These are phyloP conservation scores for Cliona cf. orientalis DNA, from an alignment of 37 sponge, comb jelly and placozoan species.

Conservation along the genomic window DNA sequence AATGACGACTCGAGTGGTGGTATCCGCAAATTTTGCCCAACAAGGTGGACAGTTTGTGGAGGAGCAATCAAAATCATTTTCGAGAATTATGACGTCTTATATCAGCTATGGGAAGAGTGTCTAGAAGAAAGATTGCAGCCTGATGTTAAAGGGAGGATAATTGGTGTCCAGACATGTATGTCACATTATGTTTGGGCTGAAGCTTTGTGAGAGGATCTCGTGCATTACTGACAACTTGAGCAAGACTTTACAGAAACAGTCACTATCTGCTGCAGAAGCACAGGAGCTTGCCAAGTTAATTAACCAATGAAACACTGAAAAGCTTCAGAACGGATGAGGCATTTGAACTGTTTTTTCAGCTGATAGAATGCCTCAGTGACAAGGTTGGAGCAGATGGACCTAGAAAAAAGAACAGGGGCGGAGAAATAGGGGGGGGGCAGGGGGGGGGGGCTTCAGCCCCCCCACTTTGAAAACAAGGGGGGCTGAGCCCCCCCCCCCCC, in stretches of 20 bases:
- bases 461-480: no score
- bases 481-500: no score
- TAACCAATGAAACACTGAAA: conserved; percentile 61
- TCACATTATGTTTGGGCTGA: conserved; percentile 62
- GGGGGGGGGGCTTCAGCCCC: no score
- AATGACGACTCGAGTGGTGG: conserved; percentile 36
- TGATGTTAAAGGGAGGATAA: conserved; percentile 72
- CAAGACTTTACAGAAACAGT: conserved; percentile 52
- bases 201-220: conserved; percentile 60
- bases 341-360: conserved; percentile 12
- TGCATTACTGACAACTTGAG: conserved; percentile 78
- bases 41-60: conserved; percentile 55
- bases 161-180: conserved; percentile 66
- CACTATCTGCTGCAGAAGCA: conserved; percentile 64
- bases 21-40: conserved; percentile 56
- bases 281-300: conserved; percentile 60
- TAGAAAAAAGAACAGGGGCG: no score
- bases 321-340: conserved; percentile 57
- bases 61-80: conserved; percentile 36
- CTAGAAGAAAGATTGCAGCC: conserved; percentile 51
- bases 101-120: conserved; percentile 67
- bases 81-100: conserved; percentile 33
- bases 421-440: no score
- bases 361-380: background rate
- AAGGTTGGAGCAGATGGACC: conserved; percentile 3